Percentiles rank a stretch among this genome's conserved stretches.
phyloP scores from a whole-genome alignment of 37 sponge, comb jelly and placozoan genomes.

The Mnemiopsis leidyi region DNA sequence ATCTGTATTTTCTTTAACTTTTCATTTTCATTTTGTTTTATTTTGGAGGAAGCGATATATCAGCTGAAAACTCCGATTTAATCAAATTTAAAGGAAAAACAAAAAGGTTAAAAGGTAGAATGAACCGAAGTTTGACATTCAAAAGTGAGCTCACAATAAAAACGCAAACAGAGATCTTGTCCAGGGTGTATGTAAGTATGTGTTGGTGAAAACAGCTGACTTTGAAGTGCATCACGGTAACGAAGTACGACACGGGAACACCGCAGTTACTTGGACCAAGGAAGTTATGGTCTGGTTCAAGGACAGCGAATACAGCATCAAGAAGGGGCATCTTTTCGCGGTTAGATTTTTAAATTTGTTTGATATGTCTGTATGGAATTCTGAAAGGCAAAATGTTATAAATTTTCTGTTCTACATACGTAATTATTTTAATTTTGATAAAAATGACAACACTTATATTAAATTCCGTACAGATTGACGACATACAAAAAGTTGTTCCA shows the following conservation, averaged over 20 bases:
- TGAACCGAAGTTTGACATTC: too few relatives aligned
- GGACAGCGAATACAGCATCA: not conserved
- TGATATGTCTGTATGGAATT: too few relatives aligned
- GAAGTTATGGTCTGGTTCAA: not conserved
- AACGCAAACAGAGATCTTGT: not conserved
- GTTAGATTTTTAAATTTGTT: too few relatives aligned
- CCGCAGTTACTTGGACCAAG: not conserved
- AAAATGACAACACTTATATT: not conserved
- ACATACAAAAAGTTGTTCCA: not conserved
- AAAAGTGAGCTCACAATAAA: not conserved
- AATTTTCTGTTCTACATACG: too few relatives aligned
- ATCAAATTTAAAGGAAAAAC: too few relatives aligned
- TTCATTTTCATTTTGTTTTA: too few relatives aligned
- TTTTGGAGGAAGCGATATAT: too few relatives aligned
- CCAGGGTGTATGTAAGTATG: conserved; percentile 36
- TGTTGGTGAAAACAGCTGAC: conserved; percentile 21
- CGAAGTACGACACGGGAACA: not conserved
- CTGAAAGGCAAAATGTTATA: too few relatives aligned
- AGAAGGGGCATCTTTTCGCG: not conserved
- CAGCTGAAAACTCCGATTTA: too few relatives aligned
- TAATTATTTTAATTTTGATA: too few relatives aligned
- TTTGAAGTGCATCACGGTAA: conserved; percentile 4
- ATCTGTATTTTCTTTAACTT: too few relatives aligned
- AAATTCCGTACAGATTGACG: not conserved
- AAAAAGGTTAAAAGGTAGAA: too few relatives aligned